Percentiles rank a stretch among this genome's conserved stretches.
These are phyloP conservation scores for Cryptus viduatorius DNA, from an alignment of 2,888 invertebrate genomes.

Conservation along the genomic window DNA sequence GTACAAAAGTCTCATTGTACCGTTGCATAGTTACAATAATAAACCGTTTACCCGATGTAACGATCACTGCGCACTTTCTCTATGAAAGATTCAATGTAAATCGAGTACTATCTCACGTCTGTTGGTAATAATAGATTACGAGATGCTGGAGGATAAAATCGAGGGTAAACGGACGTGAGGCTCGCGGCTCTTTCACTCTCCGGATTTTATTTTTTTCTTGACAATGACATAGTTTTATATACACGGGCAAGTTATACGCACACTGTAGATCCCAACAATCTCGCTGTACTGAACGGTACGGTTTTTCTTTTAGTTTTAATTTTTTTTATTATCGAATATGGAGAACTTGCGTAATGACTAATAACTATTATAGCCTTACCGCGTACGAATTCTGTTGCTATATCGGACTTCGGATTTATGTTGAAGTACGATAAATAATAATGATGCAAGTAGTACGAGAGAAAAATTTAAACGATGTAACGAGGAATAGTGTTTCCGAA, in stretches of 20 bases:
- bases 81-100: conserved; percentile 60
- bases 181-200: conserved; percentile 4
- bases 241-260: conserved; percentile 1
- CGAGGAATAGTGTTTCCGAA: conserved; percentile 20
- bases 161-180: conserved; percentile 19
- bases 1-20: conserved; percentile 20
- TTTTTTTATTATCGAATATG: not conserved
- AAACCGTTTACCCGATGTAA: not conserved
- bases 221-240: conserved; percentile 47
- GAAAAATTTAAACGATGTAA: conserved; percentile 43
- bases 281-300: not conserved
- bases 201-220: conserved; percentile 29
- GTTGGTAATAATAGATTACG: conserved; percentile 22
- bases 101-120: conserved; percentile 59
- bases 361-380: not conserved
- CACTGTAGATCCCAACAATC: not conserved
- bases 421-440: conserved; percentile 3
- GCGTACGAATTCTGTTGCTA: conserved; percentile 2
- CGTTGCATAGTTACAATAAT: not conserved
- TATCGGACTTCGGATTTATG: not conserved
- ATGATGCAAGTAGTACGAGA: conserved; percentile 53
- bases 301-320: not conserved
- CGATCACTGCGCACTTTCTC: conserved; percentile 48
- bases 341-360: not conserved
- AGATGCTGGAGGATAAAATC: conserved; percentile 26